Percentiles rank a stretch among this genome's conserved stretches.
Evolutionary conservation across 2,888 invertebrate species (phyloP).

Genomic region (Nymphalis c-album): DNA sequence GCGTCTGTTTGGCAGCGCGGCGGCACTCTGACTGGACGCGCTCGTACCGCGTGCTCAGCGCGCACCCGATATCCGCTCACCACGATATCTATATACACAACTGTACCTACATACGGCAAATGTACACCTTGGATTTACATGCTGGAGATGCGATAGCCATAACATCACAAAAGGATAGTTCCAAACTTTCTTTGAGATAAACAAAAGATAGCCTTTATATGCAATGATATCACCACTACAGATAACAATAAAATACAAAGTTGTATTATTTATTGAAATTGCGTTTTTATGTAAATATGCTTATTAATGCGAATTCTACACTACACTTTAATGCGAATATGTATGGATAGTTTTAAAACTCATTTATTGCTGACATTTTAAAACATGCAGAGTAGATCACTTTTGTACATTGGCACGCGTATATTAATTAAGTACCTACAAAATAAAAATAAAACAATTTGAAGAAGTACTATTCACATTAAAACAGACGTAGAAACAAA

Average conservation of each 20-base stretch:
- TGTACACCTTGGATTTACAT: constrained; percentile 72
- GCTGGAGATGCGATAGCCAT: constrained; percentile 50
- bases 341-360: constrained; percentile 1
- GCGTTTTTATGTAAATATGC: background rate
- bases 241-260: constrained; percentile 15
- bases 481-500: background rate
- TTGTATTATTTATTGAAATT: background rate
- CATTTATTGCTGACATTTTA: constrained; percentile 10
- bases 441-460: background rate
- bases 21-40: constrained; percentile 81
- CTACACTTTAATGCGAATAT: background rate
- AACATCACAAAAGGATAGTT: constrained; percentile 36
- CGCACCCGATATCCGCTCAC: constrained; percentile 75
- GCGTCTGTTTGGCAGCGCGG: constrained; percentile 79
- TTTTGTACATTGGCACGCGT: background rate
- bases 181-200: constrained; percentile 39
- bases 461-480: background rate
- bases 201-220: constrained; percentile 26
- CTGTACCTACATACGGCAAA: constrained; percentile 52
- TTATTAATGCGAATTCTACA: background rate
- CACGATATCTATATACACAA: constrained; percentile 65
- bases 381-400: background rate
- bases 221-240: constrained; percentile 6
- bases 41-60: constrained; percentile 73
- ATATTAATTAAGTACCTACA: background rate